Base-by-base conservation (phyloP, 2,113 vertebrate species). In the Synodontis membranacea region DNA sequence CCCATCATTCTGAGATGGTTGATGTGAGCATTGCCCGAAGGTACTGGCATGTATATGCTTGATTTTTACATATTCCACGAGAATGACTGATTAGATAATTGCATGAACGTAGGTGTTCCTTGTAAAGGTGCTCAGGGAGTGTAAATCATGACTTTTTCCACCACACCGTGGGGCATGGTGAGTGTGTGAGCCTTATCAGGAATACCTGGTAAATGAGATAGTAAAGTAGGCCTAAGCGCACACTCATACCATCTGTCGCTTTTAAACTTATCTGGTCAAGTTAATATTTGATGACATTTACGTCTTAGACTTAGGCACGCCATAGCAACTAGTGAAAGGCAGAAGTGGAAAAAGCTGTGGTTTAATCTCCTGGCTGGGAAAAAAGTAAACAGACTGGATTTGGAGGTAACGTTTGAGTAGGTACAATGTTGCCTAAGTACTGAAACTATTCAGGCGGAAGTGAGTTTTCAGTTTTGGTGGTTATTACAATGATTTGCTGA, bases 281-380 rank as follows among this genome's bases (percentile, higher is more conserved):
- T 76, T 68, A 86, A 80, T 86, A 66, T 60, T 80, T 80, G 37
- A 80, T 86, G 34, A 39, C 31, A 70, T 66, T 56, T 39, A 68
- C 5, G 28, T 44, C 17, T 80, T 37, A 42, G 34, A 56, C 11
- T 31, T 37, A 39, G 60, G 14, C 7, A 52, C 28, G 46, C 52
- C 21, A 28, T 37, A 6, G 1, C n/a, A 19, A 28, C 5, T 42
- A 48, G 39, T 15, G 62, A 84, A 46, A 48, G n/a, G 19, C 23
- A 48, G 28, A 50, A 79, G 31, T 54, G 31, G 31, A 37, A 54
- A 37, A 37, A 54, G 3, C 4, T 15, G 52, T 31, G 44, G 28
- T 78, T n/a, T 78, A 78, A 31, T 78, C 75, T 52, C 14, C 42
- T n/a, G 39, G 25, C 39, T 78, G n/a, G 3, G n/a, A n/a, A 37